These are phyloP conservation scores for Gambusia affinis DNA, from an alignment of 2,113 vertebrate genomes.

Conservation along the genomic window DNA sequence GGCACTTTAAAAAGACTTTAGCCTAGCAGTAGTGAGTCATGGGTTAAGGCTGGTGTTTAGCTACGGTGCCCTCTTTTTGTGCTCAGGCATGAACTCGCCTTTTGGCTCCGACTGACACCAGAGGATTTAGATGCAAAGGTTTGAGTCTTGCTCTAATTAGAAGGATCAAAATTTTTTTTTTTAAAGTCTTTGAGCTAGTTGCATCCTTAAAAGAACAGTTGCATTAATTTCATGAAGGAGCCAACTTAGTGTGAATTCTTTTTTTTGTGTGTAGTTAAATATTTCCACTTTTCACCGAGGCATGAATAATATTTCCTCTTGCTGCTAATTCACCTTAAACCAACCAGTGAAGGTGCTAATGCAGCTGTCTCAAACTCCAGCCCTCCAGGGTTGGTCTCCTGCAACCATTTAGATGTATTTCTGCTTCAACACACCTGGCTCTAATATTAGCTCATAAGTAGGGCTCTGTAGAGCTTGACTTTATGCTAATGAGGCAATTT, in stretches of 20 bases:
- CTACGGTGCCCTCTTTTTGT: slow-evolving; percentile 37
- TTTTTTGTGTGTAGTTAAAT: too few species aligned
- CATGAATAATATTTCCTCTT: not conserved
- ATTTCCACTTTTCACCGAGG: not conserved
- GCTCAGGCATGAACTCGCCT: slow-evolving; percentile 41
- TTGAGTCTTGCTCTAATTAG: slow-evolving; percentile 23
- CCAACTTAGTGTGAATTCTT: not conserved
- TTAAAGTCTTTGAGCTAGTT: slow-evolving; percentile 2
- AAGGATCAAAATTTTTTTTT: slow-evolving; percentile 20
- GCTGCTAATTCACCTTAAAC: not conserved
- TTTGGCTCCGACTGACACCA: slow-evolving; percentile 32
- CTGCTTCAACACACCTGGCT: too few species aligned
- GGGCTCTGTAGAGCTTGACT: too few species aligned
- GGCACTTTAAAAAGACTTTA: slow-evolving; percentile 47
- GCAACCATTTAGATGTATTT: too few species aligned
- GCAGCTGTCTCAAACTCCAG: too few species aligned
- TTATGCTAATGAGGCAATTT: too few species aligned
- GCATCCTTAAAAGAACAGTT: not conserved
- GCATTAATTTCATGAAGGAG: not conserved
- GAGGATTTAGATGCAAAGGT: slow-evolving; percentile 37
- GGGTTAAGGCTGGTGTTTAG: slow-evolving; percentile 64
- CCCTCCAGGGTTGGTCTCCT: too few species aligned
- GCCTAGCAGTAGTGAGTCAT: slow-evolving; percentile 51
- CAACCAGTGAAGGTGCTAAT: not conserved
- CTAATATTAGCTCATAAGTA: too few species aligned